A percentile compares a stretch with the other conserved stretches of the same genome.
Evolutionary conservation across 2,888 invertebrate genomes (phyloP).

Genomic region (Criorhina ranunculi): DNA sequence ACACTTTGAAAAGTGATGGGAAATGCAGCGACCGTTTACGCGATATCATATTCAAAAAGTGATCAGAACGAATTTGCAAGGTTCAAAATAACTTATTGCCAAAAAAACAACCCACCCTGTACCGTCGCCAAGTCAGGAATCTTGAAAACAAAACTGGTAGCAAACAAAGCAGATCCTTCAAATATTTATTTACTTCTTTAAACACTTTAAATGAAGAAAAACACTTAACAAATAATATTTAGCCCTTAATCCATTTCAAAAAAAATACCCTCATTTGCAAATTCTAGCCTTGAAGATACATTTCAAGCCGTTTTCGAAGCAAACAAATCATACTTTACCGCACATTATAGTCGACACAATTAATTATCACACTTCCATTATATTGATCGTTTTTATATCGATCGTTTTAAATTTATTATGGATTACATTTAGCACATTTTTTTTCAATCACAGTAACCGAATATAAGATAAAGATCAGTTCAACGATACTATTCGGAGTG

Average conservation of each 20-base stretch:
- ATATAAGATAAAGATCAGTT: conserved; percentile 31
- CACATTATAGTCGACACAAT: conserved; percentile 33
- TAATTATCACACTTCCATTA: conserved; percentile 48
- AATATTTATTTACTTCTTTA: too few species aligned
- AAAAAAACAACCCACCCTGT: too few species aligned
- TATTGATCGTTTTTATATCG: conserved; percentile 13
- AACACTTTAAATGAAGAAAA: too few species aligned
- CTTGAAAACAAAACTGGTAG: too few species aligned
- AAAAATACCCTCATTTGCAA: conserved; percentile 22
- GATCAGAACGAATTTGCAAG: too few species aligned
- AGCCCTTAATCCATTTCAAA: not conserved
- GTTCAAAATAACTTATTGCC: too few species aligned
- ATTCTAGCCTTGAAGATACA: conserved; percentile 34
- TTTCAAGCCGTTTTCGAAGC: not conserved
- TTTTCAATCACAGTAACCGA: conserved; percentile 6
- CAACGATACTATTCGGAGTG: conserved; percentile 13
- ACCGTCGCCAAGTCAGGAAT: too few species aligned
- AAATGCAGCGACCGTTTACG: too few species aligned
- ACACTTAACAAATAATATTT: not conserved
- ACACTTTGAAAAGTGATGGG: too few species aligned
- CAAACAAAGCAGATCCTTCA: too few species aligned
- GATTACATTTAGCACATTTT: conserved; percentile 25
- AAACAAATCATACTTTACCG: conserved; percentile 8
- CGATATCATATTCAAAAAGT: too few species aligned
- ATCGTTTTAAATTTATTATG: conserved; percentile 19